Percentiles rank a stretch among this genome's conserved stretches.
Evolutionary conservation across 2,888 invertebrate genomes (phyloP).

Genomic region (Cenopis cana): DNA sequence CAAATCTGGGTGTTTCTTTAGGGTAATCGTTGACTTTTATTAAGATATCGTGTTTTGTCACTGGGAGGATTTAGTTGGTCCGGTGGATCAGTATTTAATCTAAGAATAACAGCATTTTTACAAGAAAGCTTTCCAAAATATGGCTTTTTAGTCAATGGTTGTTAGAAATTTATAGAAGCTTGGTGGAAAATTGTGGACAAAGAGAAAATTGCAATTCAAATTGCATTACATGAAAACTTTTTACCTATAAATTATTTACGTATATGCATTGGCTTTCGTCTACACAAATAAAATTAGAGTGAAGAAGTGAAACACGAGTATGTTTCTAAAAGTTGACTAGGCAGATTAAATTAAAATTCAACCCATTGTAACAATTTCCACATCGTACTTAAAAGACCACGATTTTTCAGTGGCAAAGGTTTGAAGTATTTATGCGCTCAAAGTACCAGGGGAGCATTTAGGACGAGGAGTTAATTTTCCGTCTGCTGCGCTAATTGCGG

Average conservation of each 20-base stretch:
- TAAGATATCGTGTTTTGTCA: slow-evolving; percentile 27
- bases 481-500: slow-evolving; percentile 47
- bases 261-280: too few species aligned
- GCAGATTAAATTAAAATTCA: background rate
- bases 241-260: too few species aligned
- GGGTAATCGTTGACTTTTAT: slow-evolving; percentile 31
- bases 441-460: slow-evolving; percentile 32
- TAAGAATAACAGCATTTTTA: background rate
- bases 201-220: too few species aligned
- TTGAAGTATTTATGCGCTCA: slow-evolving; percentile 17
- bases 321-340: too few species aligned
- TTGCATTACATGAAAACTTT: too few species aligned
- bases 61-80: background rate
- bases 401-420: background rate
- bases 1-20: slow-evolving; percentile 32
- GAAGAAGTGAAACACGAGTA: background rate
- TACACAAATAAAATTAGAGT: too few species aligned
- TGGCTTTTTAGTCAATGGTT: background rate
- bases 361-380: background rate
- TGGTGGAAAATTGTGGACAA: too few species aligned
- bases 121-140: background rate
- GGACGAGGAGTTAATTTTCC: slow-evolving; percentile 47
- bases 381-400: background rate
- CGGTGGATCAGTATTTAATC: background rate
- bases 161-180: too few species aligned